These are phyloP conservation scores for Electrophaes corylata DNA, from an alignment of 2,888 invertebrate species.

Conservation along the genomic window DNA sequence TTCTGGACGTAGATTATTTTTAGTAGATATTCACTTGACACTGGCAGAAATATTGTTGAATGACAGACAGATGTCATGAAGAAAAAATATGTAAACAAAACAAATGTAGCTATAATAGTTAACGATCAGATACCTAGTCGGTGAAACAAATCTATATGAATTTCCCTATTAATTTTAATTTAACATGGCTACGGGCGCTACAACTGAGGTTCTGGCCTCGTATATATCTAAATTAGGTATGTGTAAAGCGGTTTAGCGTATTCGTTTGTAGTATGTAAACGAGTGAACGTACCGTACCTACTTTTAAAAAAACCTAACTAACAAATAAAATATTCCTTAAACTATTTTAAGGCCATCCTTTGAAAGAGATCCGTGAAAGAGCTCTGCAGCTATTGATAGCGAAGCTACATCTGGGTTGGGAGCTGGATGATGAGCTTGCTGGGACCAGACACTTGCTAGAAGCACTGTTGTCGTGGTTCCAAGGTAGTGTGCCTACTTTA, in stretches of 20 bases:
- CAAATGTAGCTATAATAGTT: no score
- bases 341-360: conserved; percentile 73
- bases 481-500: conserved; percentile 77
- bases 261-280: not conserved
- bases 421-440: conserved; percentile 84
- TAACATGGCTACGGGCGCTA: conserved; percentile 35
- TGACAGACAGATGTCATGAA: no score
- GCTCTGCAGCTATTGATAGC: conserved; percentile 81
- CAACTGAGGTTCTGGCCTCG: conserved; percentile 42
- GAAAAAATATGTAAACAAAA: no score
- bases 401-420: conserved; percentile 86
- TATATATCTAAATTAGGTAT: conserved; percentile 64
- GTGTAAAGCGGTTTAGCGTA: conserved; percentile 10
- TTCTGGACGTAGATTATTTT: no score
- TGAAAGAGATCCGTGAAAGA: conserved; percentile 84
- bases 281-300: not conserved
- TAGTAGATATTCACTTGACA: no score
- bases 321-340: not conserved
- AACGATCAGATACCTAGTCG: no score
- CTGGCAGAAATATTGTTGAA: no score
- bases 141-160: no score
- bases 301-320: not conserved
- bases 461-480: conserved; percentile 86
- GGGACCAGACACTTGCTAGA: conserved; percentile 84
- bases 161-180: not conserved